Evolutionary conservation across 2,113 vertebrate species (phyloP), one percentile per base, ranked within the genome.

Genomic region (Lanius ludovicianus): DNA sequence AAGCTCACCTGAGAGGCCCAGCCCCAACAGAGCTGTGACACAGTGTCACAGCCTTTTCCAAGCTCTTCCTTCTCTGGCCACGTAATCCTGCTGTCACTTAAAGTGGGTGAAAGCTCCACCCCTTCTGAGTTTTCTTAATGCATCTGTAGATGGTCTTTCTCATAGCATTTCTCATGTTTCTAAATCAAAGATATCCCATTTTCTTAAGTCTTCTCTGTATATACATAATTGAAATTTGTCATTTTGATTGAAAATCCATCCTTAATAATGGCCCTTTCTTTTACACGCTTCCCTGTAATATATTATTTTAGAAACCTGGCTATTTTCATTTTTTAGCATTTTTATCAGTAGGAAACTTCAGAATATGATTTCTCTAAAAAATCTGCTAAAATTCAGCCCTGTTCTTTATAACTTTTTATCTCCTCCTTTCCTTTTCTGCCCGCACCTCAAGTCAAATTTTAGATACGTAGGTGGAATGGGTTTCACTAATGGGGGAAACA

Each of bases 381-480:
- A 14, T 31, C 85, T 74, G 84, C 59, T 86, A 12, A 83, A 92
- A 80, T 85, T 70, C 67, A 80, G 2, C 52, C 27, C 15, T 71
- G 17, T 89, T 92, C 68, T 92, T 93, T 77, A 53, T 21, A 74
- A 17, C 23, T 39, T 75, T 69, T 62, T 59, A 39, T 84, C 56
- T 95, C 41, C 65, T 17, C 8, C n/a, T 64, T 81, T 87, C 64
- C 62, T 94, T 59, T 87, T 79, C 84, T 91, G 62, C 94, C 87
- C 49, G 91, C 89, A 59, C 28, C 24, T 89, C 33, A 71, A 92
- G 47, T 70, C 24, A 56, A 55, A 74, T 89, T 95, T 84, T 87
- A 70, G 60, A 15, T 87, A 4, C 41, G 83, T 95, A 76, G 80
- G 83, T 83, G 74, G 84, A 79, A 78, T 46, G 27, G 31, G 8